phyloP scores from a whole-genome alignment of 2,888 invertebrate genomes.

The Pyralis farinalis region DNA sequence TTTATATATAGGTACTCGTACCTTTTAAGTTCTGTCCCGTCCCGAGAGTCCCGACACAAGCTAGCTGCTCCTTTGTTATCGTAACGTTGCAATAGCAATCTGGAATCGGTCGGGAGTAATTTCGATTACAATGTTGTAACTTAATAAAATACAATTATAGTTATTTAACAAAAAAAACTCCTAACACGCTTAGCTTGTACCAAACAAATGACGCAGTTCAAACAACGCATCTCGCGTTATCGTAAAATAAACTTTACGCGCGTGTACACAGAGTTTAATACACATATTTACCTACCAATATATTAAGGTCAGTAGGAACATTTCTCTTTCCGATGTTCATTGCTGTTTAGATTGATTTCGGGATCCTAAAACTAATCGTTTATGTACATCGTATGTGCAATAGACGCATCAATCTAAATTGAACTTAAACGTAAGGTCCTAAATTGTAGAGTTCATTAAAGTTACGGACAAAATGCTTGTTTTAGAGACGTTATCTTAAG shows the following conservation, averaged over 20 bases:
- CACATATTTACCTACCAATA: conserved; percentile 9
- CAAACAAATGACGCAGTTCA: conserved; percentile 15
- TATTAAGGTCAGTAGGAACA: conserved; percentile 18
- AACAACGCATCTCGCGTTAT: conserved; percentile 8
- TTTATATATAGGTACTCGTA: too few relatives aligned
- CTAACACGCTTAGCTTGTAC: conserved; percentile 8
- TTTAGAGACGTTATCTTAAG: too few relatives aligned
- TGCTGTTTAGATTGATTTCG: conserved; percentile 19
- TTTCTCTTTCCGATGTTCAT: conserved; percentile 21
- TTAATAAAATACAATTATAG: too few relatives aligned
- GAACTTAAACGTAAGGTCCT: background rate
- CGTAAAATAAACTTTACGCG: conserved; percentile 16
- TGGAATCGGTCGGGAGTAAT: too few relatives aligned
- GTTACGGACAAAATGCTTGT: too few relatives aligned
- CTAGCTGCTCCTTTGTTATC: too few relatives aligned
- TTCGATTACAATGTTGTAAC: too few relatives aligned
- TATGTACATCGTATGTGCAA: conserved; percentile 1
- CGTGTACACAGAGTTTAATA: conserved; percentile 14
- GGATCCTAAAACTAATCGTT: conserved; percentile 12
- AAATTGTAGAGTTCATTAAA: too few relatives aligned
- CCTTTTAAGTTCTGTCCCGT: too few relatives aligned
- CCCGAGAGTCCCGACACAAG: too few relatives aligned
- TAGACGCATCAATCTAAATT: background rate
- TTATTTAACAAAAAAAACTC: background rate
- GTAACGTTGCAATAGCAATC: too few relatives aligned